These are phyloP conservation scores for Gymnoscopelus braueri DNA, from an alignment of 2,797 vertebrate species.

Conservation along the genomic window DNA sequence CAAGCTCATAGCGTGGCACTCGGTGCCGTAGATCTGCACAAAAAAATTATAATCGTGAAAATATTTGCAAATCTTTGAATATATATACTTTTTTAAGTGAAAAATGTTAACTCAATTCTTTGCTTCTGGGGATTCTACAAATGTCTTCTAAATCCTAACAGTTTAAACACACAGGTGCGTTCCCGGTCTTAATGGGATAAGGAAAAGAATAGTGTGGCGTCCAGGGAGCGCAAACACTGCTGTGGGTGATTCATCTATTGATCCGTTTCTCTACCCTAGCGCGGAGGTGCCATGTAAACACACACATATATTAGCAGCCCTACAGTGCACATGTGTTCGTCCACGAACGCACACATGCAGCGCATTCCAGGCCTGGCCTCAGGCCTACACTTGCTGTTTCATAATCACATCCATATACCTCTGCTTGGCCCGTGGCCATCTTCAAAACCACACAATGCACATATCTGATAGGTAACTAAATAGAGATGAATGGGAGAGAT, in stretches of 20 bases:
- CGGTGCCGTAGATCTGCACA: too few relatives aligned
- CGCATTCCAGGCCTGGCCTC: constrained; percentile 49
- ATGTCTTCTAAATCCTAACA: too few relatives aligned
- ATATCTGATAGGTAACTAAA: constrained; percentile 68
- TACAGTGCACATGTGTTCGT: constrained; percentile 55
- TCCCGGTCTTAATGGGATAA: too few relatives aligned
- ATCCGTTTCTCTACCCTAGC: constrained; percentile 84
- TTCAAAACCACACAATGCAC: constrained; percentile 55
- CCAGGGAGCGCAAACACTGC: constrained; percentile 76
- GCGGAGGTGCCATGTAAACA: constrained; percentile 77
- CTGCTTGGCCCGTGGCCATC: constrained; percentile 61
- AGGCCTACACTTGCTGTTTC: constrained; percentile 55
- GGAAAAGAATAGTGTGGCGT: constrained; percentile 78
- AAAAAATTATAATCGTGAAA: too few relatives aligned
- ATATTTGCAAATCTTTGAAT: too few relatives aligned
- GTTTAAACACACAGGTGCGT: too few relatives aligned
- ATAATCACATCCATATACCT: constrained; percentile 70
- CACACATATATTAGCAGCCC: constrained; percentile 75
- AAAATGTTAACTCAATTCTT: too few relatives aligned
- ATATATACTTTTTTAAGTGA: too few relatives aligned
- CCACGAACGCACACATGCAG: constrained; percentile 46
- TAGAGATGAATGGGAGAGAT: constrained; percentile 71
- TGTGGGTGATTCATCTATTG: constrained; percentile 98
- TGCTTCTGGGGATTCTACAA: too few relatives aligned
- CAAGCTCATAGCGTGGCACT: too few relatives aligned